These are phyloP conservation scores for Pelodytes ibericus DNA, from an alignment of 2,797 vertebrate species.

Conservation along the genomic window DNA sequence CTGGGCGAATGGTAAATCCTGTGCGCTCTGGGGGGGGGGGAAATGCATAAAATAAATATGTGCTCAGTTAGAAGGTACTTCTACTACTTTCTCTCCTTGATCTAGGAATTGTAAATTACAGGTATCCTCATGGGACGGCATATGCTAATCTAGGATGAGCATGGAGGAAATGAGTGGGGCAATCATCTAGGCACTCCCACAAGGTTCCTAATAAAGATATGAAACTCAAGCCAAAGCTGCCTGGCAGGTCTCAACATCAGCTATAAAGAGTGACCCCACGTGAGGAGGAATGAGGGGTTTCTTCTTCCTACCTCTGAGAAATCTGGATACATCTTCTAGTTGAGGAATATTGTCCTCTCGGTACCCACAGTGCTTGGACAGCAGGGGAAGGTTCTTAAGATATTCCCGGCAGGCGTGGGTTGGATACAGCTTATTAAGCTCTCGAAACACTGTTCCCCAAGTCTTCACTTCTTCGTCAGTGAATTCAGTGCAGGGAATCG, in stretches of 20 bases:
- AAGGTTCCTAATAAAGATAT: background rate
- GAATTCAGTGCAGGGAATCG: conserved; percentile 92
- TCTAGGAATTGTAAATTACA: no score
- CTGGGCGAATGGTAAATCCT: conserved; percentile 94
- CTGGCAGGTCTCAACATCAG: no score
- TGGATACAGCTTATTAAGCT: conserved; percentile 95
- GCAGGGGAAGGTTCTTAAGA: conserved; percentile 93
- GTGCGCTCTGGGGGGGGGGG: conserved; percentile 92
- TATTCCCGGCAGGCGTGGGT: conserved; percentile 93
- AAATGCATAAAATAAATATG: no score
- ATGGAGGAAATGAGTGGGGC: no score
- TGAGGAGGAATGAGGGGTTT: background rate
- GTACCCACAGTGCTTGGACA: conserved; percentile 90
- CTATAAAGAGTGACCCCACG: no score
- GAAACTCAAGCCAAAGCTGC: no score
- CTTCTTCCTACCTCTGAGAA: conserved; percentile 83
- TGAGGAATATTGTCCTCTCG: conserved; percentile 96
- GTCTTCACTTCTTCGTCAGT: conserved; percentile 95
- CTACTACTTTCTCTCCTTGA: no score
- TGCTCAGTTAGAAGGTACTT: no score
- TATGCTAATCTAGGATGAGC: no score
- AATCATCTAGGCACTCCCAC: no score
- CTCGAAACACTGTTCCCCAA: conserved; percentile 92
- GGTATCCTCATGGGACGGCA: no score
- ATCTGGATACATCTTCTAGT: conserved; percentile 93